Percentiles rank a stretch among this genome's conserved stretches.
These are phyloP conservation scores for Heliocidaris erythrogramma DNA, from an alignment of 35 echinoderm and acorn worm species.

Conservation along the genomic window DNA sequence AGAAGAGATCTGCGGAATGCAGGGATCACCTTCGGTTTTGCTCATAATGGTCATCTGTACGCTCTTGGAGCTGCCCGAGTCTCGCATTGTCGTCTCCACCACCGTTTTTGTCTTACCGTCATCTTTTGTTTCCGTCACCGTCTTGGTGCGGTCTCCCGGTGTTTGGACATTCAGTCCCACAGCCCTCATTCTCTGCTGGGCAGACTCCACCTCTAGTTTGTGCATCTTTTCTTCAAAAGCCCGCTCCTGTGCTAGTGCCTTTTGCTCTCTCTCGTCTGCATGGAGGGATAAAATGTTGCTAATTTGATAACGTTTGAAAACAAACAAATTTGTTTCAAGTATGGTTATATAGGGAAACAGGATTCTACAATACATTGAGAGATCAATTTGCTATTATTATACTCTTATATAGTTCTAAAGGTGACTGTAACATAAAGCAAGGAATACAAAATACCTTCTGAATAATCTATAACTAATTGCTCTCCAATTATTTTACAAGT, in stretches of 20 bases:
- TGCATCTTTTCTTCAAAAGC: constrained; percentile 37
- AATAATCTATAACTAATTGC: no score
- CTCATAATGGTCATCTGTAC: constrained; percentile 42
- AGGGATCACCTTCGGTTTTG: constrained; percentile 44
- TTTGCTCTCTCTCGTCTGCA: constrained; percentile 29
- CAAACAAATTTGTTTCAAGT: no score
- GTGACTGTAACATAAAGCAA: no score
- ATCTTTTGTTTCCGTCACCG: neutral
- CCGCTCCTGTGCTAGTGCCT: constrained; percentile 22
- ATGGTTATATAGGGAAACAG: no score
- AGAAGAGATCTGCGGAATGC: neutral
- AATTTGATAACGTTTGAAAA: neutral
- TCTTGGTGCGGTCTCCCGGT: neutral
- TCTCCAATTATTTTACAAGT: no score
- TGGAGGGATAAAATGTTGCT: neutral
- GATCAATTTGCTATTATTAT: no score
- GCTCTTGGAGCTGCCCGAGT: constrained; percentile 29
- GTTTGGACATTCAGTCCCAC: constrained; percentile 33
- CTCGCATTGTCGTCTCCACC: neutral
- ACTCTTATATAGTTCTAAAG: no score
- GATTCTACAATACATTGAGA: no score
- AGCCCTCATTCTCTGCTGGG: constrained; percentile 18
- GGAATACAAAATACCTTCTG: no score
- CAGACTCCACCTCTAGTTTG: constrained; percentile 20
- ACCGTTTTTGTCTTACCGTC: constrained; percentile 46